Conservation (phyloP, 1,140 invertebrate genomes). For the Drosophila teissieri region DNA sequence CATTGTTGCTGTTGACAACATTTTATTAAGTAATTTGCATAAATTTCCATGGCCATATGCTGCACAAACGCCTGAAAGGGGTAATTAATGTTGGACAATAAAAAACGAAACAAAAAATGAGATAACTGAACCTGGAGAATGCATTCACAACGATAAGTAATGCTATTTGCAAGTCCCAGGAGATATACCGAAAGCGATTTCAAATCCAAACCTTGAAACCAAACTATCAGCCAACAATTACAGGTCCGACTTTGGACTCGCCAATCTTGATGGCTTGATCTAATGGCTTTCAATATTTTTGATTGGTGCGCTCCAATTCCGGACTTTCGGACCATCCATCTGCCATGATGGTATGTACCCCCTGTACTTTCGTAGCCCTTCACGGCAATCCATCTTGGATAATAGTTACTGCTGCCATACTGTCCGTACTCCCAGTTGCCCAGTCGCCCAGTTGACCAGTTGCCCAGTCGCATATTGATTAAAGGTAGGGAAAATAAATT, state of each 20-base stretch:
- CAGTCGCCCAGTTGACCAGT: conserved; percentile 11
- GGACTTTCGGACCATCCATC: conserved; percentile 31
- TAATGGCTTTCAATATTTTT: conserved; percentile 49
- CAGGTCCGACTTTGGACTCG: not conserved
- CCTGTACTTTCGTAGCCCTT: conserved; percentile 12
- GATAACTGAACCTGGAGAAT: not conserved
- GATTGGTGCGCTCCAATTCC: conserved; percentile 45
- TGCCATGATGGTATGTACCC: not conserved
- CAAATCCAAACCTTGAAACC: conserved; percentile 20
- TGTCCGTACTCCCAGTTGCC: conserved; percentile 30
- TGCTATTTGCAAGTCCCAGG: no score
- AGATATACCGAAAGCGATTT: not conserved
- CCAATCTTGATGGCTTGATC: conserved; percentile 37
- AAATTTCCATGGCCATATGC: conserved; percentile 71
- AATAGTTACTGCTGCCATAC: conserved; percentile 61
- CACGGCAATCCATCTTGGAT: conserved; percentile 71
- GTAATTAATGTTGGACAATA: conserved; percentile 48
- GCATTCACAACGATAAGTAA: no score
- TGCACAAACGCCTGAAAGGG: conserved; percentile 16
- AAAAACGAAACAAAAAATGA: conserved; percentile 9
- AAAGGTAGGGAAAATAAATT: conserved; percentile 49
- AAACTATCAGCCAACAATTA: conserved; percentile 31
- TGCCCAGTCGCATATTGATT: conserved; percentile 67
- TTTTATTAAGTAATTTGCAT: conserved; percentile 82
- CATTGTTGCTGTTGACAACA: conserved; percentile 45